Evolutionary conservation across 1,140 invertebrate genomes (phyloP).

Genomic region (Phocides pigmalion): DNA sequence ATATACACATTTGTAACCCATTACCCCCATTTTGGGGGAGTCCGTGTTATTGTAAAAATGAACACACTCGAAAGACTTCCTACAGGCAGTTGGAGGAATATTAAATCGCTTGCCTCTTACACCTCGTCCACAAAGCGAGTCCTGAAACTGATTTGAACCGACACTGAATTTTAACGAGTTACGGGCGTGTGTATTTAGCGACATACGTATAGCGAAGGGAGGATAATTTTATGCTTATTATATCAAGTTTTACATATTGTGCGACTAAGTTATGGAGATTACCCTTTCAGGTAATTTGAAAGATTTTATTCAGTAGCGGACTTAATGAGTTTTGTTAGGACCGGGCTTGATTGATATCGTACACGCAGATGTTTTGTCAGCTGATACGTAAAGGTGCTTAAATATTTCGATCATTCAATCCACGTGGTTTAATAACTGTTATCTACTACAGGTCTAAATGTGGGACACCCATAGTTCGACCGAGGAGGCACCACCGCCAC

Average conservation of each 20-base stretch:
- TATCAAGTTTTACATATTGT: slow-evolving; percentile 10
- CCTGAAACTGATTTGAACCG: slow-evolving; percentile 31
- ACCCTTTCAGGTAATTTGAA: slow-evolving; percentile 1
- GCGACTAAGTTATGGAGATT: background rate
- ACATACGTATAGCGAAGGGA: slow-evolving; percentile 15
- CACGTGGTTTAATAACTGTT: too few relatives aligned
- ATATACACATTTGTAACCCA: too few relatives aligned
- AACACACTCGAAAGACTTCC: too few relatives aligned
- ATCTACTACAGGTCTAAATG: too few relatives aligned
- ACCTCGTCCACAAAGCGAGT: slow-evolving; percentile 7
- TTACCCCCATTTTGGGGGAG: too few relatives aligned
- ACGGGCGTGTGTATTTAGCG: slow-evolving; percentile 31
- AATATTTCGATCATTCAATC: too few relatives aligned
- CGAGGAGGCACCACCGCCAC: too few relatives aligned
- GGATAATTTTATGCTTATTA: slow-evolving; percentile 25
- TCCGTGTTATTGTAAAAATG: too few relatives aligned
- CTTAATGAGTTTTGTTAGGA: background rate
- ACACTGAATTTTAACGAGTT: slow-evolving; percentile 41
- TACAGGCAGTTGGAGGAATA: too few relatives aligned
- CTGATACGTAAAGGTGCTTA: too few relatives aligned
- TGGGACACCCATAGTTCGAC: too few relatives aligned
- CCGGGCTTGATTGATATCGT: background rate
- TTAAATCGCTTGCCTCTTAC: background rate
- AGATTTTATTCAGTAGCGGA: background rate
- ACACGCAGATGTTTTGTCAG: background rate